phyloP scores from a whole-genome alignment of 2,113 vertebrate genomes.

The Myotis yumanensis region DNA sequence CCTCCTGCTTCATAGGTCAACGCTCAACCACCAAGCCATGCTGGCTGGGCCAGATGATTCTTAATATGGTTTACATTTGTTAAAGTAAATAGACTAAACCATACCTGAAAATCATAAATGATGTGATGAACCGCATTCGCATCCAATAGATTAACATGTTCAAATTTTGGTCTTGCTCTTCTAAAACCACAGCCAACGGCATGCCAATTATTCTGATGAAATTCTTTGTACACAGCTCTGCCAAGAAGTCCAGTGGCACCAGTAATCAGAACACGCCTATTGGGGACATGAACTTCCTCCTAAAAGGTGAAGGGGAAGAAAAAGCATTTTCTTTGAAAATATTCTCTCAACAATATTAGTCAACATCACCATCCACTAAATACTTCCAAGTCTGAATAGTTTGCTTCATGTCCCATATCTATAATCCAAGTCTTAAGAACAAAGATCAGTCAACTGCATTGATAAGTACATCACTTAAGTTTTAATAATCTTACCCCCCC shows the following conservation, averaged over 20 bases:
- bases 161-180: slow-evolving; percentile 91
- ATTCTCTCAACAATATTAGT: neutral
- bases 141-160: slow-evolving; percentile 92
- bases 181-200: slow-evolving; percentile 90
- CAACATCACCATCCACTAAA: neutral
- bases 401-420: neutral
- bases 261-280: slow-evolving; percentile 89
- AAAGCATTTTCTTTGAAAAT: slow-evolving; percentile 36
- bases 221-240: slow-evolving; percentile 93
- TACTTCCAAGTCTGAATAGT: neutral
- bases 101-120: slow-evolving; percentile 92
- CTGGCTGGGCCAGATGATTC: neutral
- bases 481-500: neutral
- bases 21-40: too few species aligned
- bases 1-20: too few species aligned
- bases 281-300: slow-evolving; percentile 88
- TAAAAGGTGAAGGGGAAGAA: slow-evolving; percentile 46
- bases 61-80: neutral
- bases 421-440: neutral
- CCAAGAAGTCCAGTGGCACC: slow-evolving; percentile 96
- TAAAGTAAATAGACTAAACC: slow-evolving; percentile 14
- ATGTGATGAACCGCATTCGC: slow-evolving; percentile 88
- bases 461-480: neutral
- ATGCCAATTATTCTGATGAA: slow-evolving; percentile 89
- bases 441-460: neutral